Conservation (phyloP, 2,113 vertebrate genomes). For the Sinocyclocheilus maitianheensis region DNA sequence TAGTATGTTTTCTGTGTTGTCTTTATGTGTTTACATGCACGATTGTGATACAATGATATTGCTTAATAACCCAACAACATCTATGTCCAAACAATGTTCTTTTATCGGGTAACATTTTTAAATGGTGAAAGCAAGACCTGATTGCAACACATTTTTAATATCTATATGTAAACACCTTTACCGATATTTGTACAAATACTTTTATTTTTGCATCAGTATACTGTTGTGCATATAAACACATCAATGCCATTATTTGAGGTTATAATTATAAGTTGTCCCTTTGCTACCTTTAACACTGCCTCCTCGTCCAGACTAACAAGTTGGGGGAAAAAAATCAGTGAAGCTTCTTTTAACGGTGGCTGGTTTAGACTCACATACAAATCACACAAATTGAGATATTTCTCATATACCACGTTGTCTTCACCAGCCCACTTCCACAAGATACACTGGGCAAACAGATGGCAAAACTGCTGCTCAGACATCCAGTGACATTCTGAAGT, state of each 20-base stretch:
- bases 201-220: background rate
- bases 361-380: background rate
- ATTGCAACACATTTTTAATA: background rate
- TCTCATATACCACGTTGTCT: background rate
- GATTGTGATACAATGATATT: background rate
- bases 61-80: background rate
- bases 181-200: background rate
- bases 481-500: conserved; percentile 80
- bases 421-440: background rate
- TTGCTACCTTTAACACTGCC: conserved; percentile 5
- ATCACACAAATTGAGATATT: background rate
- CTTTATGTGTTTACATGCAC: background rate
- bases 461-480: conserved; percentile 51
- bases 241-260: background rate
- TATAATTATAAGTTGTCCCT: background rate
- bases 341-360: background rate
- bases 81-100: background rate
- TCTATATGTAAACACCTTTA: conserved; percentile 1
- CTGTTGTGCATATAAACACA: background rate
- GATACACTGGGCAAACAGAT: background rate
- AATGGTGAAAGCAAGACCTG: background rate
- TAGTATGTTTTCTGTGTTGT: background rate
- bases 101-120: background rate
- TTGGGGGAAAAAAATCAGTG: background rate
- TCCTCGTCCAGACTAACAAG: background rate